Evolutionary conservation across 2,113 vertebrate species (phyloP).

Genomic region (Agapornis roseicollis): DNA sequence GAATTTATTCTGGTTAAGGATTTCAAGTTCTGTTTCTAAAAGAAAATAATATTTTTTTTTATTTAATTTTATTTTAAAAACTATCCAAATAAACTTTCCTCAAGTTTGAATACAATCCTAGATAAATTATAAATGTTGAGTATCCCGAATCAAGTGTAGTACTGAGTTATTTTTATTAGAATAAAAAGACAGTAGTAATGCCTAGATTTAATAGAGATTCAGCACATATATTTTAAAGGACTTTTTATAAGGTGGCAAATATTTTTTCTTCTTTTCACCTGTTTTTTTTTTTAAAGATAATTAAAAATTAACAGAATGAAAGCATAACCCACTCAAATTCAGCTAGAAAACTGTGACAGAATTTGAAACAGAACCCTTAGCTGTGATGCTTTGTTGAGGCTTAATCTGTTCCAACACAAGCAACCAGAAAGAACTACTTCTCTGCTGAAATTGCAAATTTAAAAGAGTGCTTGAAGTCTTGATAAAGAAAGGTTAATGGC

Average conservation of each 20-base stretch:
- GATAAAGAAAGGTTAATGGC: not conserved
- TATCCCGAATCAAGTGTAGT: not conserved
- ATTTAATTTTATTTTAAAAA: not conserved
- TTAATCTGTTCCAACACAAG: not conserved
- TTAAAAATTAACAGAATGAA: not conserved
- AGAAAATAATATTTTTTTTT: not conserved
- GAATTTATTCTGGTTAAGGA: not conserved
- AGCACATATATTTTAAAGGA: not conserved
- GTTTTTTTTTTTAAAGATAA: not conserved
- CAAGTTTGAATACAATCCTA: not conserved
- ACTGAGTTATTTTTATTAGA: not conserved
- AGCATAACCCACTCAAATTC: not conserved
- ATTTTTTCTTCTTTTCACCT: not conserved
- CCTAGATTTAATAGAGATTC: not conserved
- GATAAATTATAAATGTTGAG: not conserved
- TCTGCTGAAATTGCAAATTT: not conserved
- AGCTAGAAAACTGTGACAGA: not conserved
- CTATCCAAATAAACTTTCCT: fast-evolving
- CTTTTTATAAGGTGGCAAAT: not conserved
- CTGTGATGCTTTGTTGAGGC: not conserved
- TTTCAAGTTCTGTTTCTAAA: not conserved
- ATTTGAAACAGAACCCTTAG: not conserved
- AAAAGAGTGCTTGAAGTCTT: not conserved
- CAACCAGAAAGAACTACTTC: not conserved
- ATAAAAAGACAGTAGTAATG: not conserved